Evolutionary conservation across 2,888 invertebrate species (phyloP), one percentile per base, ranked within the genome.

Genomic region (Aricia artaxerxes): DNA sequence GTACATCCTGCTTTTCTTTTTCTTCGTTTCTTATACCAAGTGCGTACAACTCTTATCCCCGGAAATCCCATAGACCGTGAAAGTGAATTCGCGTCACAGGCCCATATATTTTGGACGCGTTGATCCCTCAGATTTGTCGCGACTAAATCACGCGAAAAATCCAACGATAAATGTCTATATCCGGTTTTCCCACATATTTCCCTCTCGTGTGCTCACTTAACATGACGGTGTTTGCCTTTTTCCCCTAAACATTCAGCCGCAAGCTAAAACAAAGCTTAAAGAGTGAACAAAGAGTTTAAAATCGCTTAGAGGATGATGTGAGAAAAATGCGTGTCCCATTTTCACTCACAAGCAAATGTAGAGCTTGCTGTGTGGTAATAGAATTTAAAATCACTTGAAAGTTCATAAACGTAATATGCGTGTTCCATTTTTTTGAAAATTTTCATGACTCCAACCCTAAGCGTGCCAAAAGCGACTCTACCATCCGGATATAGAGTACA

Each of bases 141-240:
- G 88, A 86, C 87, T 91, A 94, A 94, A 94, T 94, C 94, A 94
- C 89, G 90, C 92, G 94, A 91, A 91, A 94, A 94, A 94, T 93
- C 93, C 94, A 85, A 85, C 92, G 92, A 93, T 93, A 93, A 93
- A 94, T 88, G 93, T 94, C 94, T 93, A 93, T 94, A 94, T 94
- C 94, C 93, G 93, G 90, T 93, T 93, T 94, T 93, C 93, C 92
- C 93, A 94, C 93, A 92, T 93, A 92, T 94, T 94, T 90, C 92
- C 93, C 93, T 93, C 93, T 93, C 94, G 93, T 94, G 93, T 94
- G 94, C 93, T 93, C 94, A 94, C 92, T 94, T 94, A 93, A 93
- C 93, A 93, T 93, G 93, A 91, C 89, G 91, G 89, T 93, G 92
- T 93, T 94, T 94, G 92, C 93, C 90, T 89, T 91, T 88, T 90